Evolutionary conservation across 2,888 invertebrate species (phyloP), one percentile per base, ranked within the genome.

Genomic region (Hirtodrosophila duncani): DNA sequence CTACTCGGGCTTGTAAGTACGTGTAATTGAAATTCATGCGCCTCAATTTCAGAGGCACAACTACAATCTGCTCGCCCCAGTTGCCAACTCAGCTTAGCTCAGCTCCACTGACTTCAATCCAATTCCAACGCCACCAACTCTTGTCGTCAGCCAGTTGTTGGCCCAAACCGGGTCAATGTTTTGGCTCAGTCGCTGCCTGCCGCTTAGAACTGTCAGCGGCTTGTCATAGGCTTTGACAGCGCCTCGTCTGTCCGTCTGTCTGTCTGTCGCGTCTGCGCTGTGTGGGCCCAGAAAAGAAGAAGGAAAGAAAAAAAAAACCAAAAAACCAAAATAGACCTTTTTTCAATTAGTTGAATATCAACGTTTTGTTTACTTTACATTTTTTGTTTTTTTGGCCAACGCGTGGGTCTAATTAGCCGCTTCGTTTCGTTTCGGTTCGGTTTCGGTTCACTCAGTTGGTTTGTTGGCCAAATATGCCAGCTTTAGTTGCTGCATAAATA

Each of bases 111-210:
- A 50, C 36, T 11, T 13, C 17, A 23, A 17, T 33, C 5, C 9
- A 13, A 10, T 29, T 14, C 18, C 13, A 6, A 3, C 16, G 49
- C 16, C 50, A 21, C n/a, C 8, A 14, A 23, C 27, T 23, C 33
- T 38, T 50, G 69, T 62, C 57, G 38, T 31, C 30, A 41, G 43
- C n/a, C n/a, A 16, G 31, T 33, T 31, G 42, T 18, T 41, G 33
- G 49, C 38, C 24, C 24, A 56, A 71, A 71, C 75, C 67, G 55
- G 71, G 80, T 64, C 71, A 79, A 67, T 79, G 77, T 59, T 68
- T 75, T 31, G 41, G 51, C 27, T 34, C 9, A 24, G 31, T 29
- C 4, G 11, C 6, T 6, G n/a, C n/a, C n/a, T n/a, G n/a, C n/a
- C n/a, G n/a, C n/a, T 33, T 31, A 53, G 62, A 59, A 53, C 50